Percentiles rank a stretch among this genome's conserved stretches.
These are phyloP conservation scores for Chlorocebus sabaeus DNA, from an alignment of 2,113 vertebrate genomes.

Conservation along the genomic window DNA sequence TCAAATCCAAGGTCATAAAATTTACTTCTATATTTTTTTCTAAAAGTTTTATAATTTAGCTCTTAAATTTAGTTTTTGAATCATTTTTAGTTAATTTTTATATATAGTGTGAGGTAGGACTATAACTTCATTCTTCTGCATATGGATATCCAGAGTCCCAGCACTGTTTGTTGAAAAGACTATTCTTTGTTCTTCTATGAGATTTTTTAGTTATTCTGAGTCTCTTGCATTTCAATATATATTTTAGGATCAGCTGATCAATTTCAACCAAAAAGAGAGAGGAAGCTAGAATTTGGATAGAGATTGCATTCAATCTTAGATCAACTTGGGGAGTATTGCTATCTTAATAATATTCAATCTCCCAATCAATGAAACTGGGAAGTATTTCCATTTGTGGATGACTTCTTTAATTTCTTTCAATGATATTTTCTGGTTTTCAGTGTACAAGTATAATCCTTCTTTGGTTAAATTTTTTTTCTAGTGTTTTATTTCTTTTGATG, in stretches of 20 bases:
- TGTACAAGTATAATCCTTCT: background rate
- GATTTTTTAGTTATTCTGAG: background rate
- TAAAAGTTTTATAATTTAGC: background rate
- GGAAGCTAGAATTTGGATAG: background rate
- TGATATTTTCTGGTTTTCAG: background rate
- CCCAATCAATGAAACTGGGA: background rate
- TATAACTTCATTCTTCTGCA: background rate
- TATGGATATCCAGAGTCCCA: background rate
- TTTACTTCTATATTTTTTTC: background rate
- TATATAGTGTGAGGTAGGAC: background rate
- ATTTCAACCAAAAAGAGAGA: background rate
- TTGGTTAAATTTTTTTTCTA: background rate
- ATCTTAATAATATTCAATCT: background rate
- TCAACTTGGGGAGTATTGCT: background rate
- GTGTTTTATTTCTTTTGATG: background rate
- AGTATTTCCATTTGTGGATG: background rate
- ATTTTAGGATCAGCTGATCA: background rate
- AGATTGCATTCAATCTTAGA: background rate
- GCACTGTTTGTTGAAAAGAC: background rate
- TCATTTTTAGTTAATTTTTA: background rate
- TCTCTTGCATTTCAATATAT: background rate
- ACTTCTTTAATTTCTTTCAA: background rate
- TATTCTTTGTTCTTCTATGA: background rate
- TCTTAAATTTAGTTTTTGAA: background rate
- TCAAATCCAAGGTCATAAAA: background rate